Percentiles rank a stretch among this genome's conserved stretches.
phyloP scores from a whole-genome alignment of 2,888 invertebrate genomes.

The Nymphalis polychloros region DNA sequence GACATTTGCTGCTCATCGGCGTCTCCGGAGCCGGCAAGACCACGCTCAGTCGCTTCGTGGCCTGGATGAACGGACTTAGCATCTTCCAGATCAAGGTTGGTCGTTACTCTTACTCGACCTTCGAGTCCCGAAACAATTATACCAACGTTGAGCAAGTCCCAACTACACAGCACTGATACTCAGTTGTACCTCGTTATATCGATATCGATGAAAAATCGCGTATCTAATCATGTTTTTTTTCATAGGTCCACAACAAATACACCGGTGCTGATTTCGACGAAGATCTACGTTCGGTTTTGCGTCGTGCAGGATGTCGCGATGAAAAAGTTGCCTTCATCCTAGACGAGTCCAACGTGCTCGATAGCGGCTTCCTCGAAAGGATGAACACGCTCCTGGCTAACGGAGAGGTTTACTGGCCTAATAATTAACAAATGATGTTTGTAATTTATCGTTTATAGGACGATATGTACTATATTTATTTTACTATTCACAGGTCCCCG shows the following conservation, averaged over 20 bases:
- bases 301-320: slow-evolving; percentile 94
- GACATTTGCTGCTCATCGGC: slow-evolving; percentile 97
- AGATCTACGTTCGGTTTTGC: slow-evolving; percentile 93
- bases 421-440: slow-evolving; percentile 5
- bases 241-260: slow-evolving; percentile 97
- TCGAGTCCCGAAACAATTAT: too few species aligned
- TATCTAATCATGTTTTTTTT: too few species aligned
- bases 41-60: slow-evolving; percentile 98
- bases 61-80: slow-evolving; percentile 99
- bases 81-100: slow-evolving; percentile 98
- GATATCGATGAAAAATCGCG: too few species aligned
- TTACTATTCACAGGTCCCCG: slow-evolving; percentile 84
- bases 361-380: slow-evolving; percentile 98
- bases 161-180: too few species aligned
- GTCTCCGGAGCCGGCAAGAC: slow-evolving; percentile 99
- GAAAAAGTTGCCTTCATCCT: slow-evolving; percentile 99
- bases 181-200: too few species aligned
- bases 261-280: slow-evolving; percentile 99
- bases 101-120: not conserved
- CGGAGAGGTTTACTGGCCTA: slow-evolving; percentile 86
- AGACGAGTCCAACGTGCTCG: slow-evolving; percentile 99
- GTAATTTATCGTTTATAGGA: not conserved
- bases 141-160: too few species aligned
- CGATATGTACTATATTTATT: not conserved
- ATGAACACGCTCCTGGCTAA: slow-evolving; percentile 99